These are phyloP conservation scores for Microtus pennsylvanicus DNA, from an alignment of 2,113 vertebrate genomes.

Conservation along the genomic window DNA sequence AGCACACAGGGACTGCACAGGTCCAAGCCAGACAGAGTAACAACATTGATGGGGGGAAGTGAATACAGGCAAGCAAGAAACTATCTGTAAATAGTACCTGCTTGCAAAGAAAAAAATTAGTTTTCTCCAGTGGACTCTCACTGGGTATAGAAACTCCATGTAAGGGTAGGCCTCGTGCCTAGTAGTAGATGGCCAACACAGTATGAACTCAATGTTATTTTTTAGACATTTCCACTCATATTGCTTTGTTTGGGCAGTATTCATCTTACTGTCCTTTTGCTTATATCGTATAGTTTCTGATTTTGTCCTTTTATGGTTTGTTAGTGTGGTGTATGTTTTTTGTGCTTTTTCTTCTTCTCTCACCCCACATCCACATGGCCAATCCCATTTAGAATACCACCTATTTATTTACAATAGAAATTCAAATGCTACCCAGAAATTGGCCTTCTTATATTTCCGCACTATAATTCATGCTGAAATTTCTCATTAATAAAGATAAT, in stretches of 20 bases:
- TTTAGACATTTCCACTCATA: background rate
- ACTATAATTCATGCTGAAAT: slow-evolving; percentile 47
- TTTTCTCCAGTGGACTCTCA: background rate
- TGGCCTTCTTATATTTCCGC: background rate
- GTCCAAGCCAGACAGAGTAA: background rate
- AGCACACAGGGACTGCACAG: background rate
- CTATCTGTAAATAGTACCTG: background rate
- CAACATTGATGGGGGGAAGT: background rate
- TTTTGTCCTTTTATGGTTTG: background rate
- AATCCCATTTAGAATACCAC: background rate
- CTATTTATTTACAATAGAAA: background rate
- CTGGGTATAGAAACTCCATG: background rate
- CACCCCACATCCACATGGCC: background rate
- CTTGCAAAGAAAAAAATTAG: background rate
- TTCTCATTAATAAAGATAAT: background rate
- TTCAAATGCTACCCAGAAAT: slow-evolving; percentile 49
- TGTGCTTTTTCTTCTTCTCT: background rate
- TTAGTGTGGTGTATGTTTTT: background rate
- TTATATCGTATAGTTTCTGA: background rate
- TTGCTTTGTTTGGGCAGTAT: background rate
- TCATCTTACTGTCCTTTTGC: background rate
- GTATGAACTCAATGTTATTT: background rate
- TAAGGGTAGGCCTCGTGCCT: background rate
- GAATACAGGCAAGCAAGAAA: background rate
- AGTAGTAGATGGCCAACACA: background rate